Base-by-base conservation (phyloP, 2,888 invertebrate species). In the Yponomeuta plumbellus region DNA sequence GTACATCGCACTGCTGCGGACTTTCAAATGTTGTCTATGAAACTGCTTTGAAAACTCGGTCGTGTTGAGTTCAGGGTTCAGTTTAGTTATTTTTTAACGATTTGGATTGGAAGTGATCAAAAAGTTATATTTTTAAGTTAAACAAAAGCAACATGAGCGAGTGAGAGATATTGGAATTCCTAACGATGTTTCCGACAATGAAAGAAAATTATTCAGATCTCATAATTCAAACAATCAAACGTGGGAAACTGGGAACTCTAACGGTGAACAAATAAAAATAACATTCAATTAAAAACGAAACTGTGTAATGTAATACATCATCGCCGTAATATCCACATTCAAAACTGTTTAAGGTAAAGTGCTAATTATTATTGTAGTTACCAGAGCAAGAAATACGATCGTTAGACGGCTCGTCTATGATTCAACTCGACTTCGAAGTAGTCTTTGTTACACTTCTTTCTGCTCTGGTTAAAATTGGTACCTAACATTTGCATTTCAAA, bases 1-100 rank as follows among this genome's bases (percentile, higher is more conserved):
- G 67, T 69, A 69, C 67, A 5, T 40, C 66, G 66, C 66, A 69
- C 64, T 5, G 67, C 67, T 66, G 67, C 64, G 64, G 59, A 59
- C 59, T 59, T 59, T 59, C 59, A 59, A 59, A 59, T 59, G 21
- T 23, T 21, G 59, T 59, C 59, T 5, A 59, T n/a, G 44, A 52
- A 52, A 6, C 44, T n/a, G 44, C 59, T 52, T n/a, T 52, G 44
- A 6, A 52, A 52, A 2, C 44, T 8, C 11, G 44, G 13, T 44
- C 17, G 34, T 34, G 5, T 52, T 52, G 44, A 52, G 44, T 52
- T 17, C 17, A 52, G 5, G 34, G 34, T 34, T 6, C 8, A 6
- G 34, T 8, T 8, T 34, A 34, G 8, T 34, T 34, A 8, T 34
- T 34, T 5, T 34, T 6, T 34, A 34, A 26, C 4, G 26, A 26